phyloP scores from a whole-genome alignment of 2,113 vertebrate species.

The Aspiorhynchus laticeps region DNA sequence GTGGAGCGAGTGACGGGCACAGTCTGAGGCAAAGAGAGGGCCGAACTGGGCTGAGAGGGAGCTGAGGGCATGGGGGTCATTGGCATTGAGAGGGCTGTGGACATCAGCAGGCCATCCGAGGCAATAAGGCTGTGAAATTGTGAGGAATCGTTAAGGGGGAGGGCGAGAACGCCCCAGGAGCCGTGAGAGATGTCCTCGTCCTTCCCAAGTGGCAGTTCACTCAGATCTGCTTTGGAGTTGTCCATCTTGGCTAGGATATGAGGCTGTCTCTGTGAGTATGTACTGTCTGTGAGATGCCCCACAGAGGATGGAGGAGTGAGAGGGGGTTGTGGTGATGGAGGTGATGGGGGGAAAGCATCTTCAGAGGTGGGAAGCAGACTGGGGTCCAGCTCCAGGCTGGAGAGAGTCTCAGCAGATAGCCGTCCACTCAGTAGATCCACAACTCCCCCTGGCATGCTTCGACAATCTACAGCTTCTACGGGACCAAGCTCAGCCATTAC shows the following conservation, averaged over 20 bases:
- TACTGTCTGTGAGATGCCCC: conserved; percentile 82
- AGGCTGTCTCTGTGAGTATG: conserved; percentile 81
- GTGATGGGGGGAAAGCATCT: conserved; percentile 80
- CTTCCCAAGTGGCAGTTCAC: conserved; percentile 79
- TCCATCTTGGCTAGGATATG: conserved; percentile 85
- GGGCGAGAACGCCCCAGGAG: conserved; percentile 85
- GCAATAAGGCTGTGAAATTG: conserved; percentile 84
- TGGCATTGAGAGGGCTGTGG: conserved; percentile 87
- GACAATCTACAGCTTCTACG: conserved; percentile 81
- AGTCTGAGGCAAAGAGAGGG: conserved; percentile 85
- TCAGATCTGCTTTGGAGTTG: conserved; percentile 79
- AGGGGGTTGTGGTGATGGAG: conserved; percentile 79
- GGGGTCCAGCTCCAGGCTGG: conserved; percentile 86
- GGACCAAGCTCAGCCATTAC: conserved; percentile 85
- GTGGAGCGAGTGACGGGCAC: conserved; percentile 42
- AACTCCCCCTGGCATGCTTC: conserved; percentile 82
- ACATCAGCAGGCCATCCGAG: conserved; percentile 86
- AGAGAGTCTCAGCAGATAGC: conserved; percentile 84
- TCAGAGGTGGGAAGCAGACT: conserved; percentile 83
- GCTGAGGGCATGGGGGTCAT: conserved; percentile 83
- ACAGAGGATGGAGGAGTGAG: conserved; percentile 75
- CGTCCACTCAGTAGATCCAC: conserved; percentile 86
- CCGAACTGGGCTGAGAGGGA: conserved; percentile 84
- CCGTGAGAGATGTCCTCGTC: conserved; percentile 82
- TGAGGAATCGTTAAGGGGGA: conserved; percentile 82